phyloP scores from a whole-genome alignment of 2,888 invertebrate species.

The Parochlus steinenii region DNA sequence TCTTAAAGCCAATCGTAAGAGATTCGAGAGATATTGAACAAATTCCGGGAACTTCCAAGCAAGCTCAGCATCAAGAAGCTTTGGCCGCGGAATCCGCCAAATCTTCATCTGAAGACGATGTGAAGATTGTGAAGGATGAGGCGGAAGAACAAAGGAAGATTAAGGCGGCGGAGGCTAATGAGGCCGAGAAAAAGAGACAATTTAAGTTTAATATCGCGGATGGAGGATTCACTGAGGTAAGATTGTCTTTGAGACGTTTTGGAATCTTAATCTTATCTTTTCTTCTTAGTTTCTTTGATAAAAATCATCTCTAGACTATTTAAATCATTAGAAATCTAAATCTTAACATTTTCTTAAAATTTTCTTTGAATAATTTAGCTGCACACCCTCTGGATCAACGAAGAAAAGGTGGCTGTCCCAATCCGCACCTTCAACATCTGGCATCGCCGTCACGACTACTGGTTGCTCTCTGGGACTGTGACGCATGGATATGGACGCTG shows the following conservation, averaged over 20 bases:
- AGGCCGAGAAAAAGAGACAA: constrained; percentile 59
- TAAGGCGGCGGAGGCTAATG: constrained; percentile 29
- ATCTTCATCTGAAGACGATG: constrained; percentile 35
- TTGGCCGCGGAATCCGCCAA: constrained; percentile 22
- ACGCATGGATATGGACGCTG: constrained; percentile 98
- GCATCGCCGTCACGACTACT: constrained; percentile 98
- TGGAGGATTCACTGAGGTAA: constrained; percentile 95
- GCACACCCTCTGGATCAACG: constrained; percentile 98
- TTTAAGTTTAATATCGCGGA: constrained; percentile 99
- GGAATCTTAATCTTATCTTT: too few species aligned
- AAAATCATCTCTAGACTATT: too few species aligned
- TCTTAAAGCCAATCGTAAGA: too few species aligned
- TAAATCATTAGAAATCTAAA: too few species aligned
- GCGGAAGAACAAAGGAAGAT: constrained; percentile 42
- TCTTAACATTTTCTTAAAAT: too few species aligned
- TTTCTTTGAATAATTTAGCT: too few species aligned
- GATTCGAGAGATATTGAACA: neutral
- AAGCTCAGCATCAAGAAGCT: constrained; percentile 2
- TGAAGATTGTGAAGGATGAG: constrained; percentile 30
- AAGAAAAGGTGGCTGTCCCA: constrained; percentile 89
- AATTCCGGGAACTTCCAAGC: neutral
- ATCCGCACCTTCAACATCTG: constrained; percentile 97
- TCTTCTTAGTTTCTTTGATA: too few species aligned
- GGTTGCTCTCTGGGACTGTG: constrained; percentile 96
- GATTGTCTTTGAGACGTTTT: too few species aligned